phyloP scores from a whole-genome alignment of 2,113 vertebrate genomes.

The Raja brachyura region DNA sequence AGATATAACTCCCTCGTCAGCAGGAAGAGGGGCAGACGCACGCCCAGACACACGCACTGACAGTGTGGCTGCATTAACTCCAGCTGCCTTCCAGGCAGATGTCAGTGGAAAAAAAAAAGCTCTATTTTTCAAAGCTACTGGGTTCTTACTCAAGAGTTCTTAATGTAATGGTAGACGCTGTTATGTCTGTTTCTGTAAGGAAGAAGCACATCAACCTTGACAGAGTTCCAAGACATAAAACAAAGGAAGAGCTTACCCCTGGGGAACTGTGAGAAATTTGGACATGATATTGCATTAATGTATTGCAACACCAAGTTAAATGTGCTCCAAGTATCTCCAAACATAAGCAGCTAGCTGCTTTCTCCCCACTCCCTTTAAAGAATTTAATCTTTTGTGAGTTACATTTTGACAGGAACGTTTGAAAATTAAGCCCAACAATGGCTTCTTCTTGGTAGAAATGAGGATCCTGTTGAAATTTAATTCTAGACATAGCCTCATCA shows the following conservation, averaged over 20 bases:
- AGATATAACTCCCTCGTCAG: neutral
- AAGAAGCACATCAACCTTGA: conserved; percentile 73
- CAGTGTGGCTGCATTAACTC: conserved; percentile 6
- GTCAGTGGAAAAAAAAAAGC: conserved; percentile 1
- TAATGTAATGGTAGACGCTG: conserved; percentile 55
- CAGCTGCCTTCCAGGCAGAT: conserved; percentile 23
- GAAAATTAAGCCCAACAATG: conserved; percentile 57
- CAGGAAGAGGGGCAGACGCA: conserved; percentile 14
- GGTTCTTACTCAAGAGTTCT: conserved; percentile 16
- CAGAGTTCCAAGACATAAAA: conserved; percentile 61
- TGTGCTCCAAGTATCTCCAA: conserved; percentile 51
- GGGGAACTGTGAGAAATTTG: conserved; percentile 56
- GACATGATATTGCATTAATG: conserved; percentile 60
- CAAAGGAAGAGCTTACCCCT: conserved; percentile 66
- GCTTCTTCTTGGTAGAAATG: conserved; percentile 61
- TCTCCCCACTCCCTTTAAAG: conserved; percentile 44
- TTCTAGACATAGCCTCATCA: conserved; percentile 70
- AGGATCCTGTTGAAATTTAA: conserved; percentile 70
- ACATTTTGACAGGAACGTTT: conserved; percentile 44
- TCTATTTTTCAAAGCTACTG: conserved; percentile 36
- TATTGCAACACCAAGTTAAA: conserved; percentile 54
- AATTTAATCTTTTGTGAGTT: conserved; percentile 58
- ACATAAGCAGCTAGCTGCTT: conserved; percentile 50
- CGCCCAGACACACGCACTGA: neutral
- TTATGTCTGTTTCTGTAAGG: conserved; percentile 70